phyloP scores from a whole-genome alignment of 2,797 vertebrate species.

The Anguilla anguilla region DNA sequence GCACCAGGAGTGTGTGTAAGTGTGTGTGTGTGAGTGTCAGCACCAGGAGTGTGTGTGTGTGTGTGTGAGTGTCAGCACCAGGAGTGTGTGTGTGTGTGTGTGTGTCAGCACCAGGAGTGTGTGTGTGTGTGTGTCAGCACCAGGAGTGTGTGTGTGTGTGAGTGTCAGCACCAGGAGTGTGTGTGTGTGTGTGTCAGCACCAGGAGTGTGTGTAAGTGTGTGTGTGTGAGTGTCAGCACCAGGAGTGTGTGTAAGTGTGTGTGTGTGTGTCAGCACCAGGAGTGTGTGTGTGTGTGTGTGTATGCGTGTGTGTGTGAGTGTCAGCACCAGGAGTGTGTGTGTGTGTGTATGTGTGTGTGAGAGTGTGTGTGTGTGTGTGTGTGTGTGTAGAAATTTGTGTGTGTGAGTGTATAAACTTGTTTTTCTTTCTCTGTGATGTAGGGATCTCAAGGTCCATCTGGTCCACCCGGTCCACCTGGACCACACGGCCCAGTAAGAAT shows the following conservation, averaged over 20 bases:
- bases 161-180: conserved; percentile 48
- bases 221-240: conserved; percentile 59
- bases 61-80: no score
- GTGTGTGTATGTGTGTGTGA: background rate
- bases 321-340: background rate
- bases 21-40: conserved; percentile 59
- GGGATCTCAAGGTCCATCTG: conserved; percentile 69
- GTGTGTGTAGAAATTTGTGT: background rate
- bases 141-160: conserved; percentile 42
- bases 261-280: no score
- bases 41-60: background rate
- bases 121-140: background rate
- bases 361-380: background rate
- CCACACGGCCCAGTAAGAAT: conserved; percentile 70
- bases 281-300: no score
- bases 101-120: conserved; percentile 48
- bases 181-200: background rate
- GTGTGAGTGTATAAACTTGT: background rate
- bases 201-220: background rate
- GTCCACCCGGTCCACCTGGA: conserved; percentile 71
- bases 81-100: conserved; percentile 50
- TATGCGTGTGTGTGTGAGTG: background rate
- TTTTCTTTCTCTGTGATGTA: conserved; percentile 39
- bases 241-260: background rate
- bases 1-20: no score